phyloP scores from a whole-genome alignment of 2,113 vertebrate species.

The Procavia capensis region DNA sequence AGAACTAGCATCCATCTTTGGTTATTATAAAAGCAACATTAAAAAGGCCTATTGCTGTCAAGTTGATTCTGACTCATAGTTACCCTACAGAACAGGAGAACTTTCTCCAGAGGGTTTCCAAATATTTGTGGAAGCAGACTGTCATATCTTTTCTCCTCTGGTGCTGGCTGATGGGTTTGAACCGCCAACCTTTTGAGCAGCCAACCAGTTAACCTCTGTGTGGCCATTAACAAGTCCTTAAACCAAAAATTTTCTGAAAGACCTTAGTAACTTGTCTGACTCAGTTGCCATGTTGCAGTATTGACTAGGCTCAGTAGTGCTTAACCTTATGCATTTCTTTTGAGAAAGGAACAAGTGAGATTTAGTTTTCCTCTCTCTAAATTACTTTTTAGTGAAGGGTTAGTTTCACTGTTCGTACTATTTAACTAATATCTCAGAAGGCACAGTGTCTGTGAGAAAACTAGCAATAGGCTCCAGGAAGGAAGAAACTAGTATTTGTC shows the following conservation, averaged over 20 bases:
- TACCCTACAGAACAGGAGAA: no score
- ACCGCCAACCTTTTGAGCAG: no score
- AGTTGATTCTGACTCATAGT: no score
- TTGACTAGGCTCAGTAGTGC: not conserved
- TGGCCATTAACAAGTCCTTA: not conserved
- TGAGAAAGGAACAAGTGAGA: not conserved
- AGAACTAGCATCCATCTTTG: not conserved
- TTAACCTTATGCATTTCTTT: not conserved
- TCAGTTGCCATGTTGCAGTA: not conserved
- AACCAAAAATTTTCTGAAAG: conserved; percentile 11
- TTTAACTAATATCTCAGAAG: not conserved
- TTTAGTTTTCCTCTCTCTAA: not conserved
- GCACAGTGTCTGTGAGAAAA: not conserved
- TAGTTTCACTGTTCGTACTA: not conserved
- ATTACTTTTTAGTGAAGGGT: not conserved
- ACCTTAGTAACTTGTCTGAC: not conserved
- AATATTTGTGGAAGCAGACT: no score
- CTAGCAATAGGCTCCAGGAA: not conserved
- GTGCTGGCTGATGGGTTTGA: no score
- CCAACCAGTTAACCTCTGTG: no score
- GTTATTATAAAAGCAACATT: not conserved
- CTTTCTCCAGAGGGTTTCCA: no score
- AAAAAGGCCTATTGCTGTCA: no score
- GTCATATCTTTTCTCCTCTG: no score
- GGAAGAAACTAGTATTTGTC: not conserved